A percentile compares a stretch with the other conserved stretches of the same genome.
These are phyloP conservation scores for Spisula solida DNA, from an alignment of 2,888 invertebrate species.

Conservation along the genomic window DNA sequence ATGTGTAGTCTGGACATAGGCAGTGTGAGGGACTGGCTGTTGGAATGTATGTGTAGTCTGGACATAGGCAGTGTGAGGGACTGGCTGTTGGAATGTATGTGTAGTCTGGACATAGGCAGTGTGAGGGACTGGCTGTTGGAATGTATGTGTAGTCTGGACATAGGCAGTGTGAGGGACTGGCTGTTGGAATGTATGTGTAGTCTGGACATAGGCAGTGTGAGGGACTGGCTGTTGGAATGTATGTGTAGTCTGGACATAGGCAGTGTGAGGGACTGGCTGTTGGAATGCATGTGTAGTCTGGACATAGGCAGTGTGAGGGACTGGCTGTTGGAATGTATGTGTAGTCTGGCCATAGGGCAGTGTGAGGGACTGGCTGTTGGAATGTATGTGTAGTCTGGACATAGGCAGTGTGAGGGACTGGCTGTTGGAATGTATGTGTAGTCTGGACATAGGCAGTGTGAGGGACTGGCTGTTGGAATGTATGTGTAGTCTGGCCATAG, in stretches of 20 bases:
- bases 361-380: neutral
- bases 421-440: neutral
- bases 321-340: neutral
- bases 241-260: no score
- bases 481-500: neutral
- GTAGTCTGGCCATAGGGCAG: no score
- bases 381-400: no score
- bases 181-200: neutral
- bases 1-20: neutral
- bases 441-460: no score
- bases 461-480: neutral
- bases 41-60: slow-evolving; percentile 16
- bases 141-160: no score
- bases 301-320: no score
- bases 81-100: no score
- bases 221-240: neutral
- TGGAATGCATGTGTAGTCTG: no score
- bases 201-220: no score
- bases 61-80: no score
- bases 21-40: no score
- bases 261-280: neutral
- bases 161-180: neutral
- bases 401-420: neutral
- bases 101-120: neutral
- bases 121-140: neutral